phyloP scores from a whole-genome alignment of 2,797 vertebrate species.

The Coregonus ussuriensis region DNA sequence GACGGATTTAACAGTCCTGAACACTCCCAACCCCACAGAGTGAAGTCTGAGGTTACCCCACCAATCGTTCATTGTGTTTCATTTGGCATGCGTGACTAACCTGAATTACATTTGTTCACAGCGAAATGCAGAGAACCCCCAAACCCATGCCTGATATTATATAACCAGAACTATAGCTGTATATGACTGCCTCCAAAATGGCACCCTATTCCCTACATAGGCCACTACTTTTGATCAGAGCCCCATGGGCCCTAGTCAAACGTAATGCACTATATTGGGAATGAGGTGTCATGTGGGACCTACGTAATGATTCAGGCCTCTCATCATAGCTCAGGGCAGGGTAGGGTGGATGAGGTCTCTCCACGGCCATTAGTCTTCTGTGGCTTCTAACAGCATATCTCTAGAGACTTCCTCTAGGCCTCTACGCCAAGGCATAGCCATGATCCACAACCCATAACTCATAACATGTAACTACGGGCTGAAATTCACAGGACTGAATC shows the following conservation, averaged over 20 bases:
- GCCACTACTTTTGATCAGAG: too few relatives aligned
- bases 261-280: too few relatives aligned
- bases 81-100: conserved; percentile 43
- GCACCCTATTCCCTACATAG: too few relatives aligned
- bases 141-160: conserved; percentile 26
- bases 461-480: too few relatives aligned
- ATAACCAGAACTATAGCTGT: conserved; percentile 7
- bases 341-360: conserved; percentile 20
- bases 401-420: conserved; percentile 5
- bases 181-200: too few relatives aligned
- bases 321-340: background rate
- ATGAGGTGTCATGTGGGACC: too few relatives aligned
- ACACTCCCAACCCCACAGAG: conserved; percentile 11
- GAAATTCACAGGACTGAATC: conserved; percentile 6
- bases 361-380: conserved; percentile 23
- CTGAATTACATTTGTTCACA: conserved; percentile 33
- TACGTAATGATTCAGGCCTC: background rate
- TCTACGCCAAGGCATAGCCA: conserved; percentile 7
- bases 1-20: background rate
- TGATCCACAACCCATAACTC: background rate
- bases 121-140: background rate
- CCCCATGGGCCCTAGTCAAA: too few relatives aligned
- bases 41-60: conserved; percentile 37
- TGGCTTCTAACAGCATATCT: conserved; percentile 17
- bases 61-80: conserved; percentile 31